These are phyloP conservation scores for Phrynosoma blainvillii DNA, from an alignment of 2,113 vertebrate genomes.

Conservation along the genomic window DNA sequence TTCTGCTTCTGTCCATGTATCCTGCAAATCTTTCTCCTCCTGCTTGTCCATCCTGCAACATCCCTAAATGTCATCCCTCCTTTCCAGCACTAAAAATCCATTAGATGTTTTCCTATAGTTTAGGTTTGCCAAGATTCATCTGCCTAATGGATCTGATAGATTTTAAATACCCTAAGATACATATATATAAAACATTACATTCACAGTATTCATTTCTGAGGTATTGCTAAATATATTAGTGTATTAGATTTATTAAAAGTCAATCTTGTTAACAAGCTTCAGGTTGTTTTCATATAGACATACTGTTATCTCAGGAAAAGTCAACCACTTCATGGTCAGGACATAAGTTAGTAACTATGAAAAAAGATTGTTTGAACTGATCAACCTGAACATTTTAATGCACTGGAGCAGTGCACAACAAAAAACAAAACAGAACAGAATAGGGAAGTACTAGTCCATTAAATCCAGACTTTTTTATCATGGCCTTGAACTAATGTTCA, in stretches of 20 bases:
- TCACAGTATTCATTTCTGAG: background rate
- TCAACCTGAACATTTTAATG: slow-evolving; percentile 56
- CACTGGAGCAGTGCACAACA: slow-evolving; percentile 41
- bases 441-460: slow-evolving; percentile 56
- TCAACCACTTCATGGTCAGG: background rate
- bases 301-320: background rate
- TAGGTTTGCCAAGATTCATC: background rate
- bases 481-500: slow-evolving; percentile 57
- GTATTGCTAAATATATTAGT: background rate
- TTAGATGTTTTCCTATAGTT: background rate
- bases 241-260: background rate
- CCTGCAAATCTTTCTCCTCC: background rate
- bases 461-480: slow-evolving; percentile 47
- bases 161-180: background rate
- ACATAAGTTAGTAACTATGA: background rate
- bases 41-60: no score
- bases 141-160: background rate
- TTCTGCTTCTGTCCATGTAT: background rate
- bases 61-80: no score
- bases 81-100: no score
- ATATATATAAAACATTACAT: background rate
- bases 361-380: slow-evolving; percentile 42
- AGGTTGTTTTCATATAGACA: background rate
- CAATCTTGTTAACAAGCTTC: background rate
- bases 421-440: slow-evolving; percentile 37